These are phyloP conservation scores for Papilio xuthus DNA, from an alignment of 1,140 invertebrate species.

Conservation along the genomic window DNA sequence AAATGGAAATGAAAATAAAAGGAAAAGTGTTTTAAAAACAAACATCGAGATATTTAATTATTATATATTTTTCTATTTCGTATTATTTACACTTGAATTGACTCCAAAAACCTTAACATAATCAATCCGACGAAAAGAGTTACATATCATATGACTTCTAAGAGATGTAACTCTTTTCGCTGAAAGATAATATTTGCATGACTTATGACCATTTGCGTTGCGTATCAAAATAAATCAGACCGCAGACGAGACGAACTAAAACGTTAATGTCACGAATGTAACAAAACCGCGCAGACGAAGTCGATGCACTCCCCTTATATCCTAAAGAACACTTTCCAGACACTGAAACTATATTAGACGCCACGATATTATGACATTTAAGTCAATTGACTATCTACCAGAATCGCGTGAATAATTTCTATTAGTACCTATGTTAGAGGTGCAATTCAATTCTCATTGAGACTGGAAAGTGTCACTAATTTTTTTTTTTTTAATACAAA, in stretches of 20 bases:
- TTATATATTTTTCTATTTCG: no score
- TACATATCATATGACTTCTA: background rate
- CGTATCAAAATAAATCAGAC: conserved; percentile 65
- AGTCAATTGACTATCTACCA: conserved; percentile 2
- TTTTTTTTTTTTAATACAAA: no score
- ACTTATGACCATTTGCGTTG: conserved; percentile 45
- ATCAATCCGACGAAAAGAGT: background rate
- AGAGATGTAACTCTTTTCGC: background rate
- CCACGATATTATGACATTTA: conserved; percentile 24
- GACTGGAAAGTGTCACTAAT: background rate
- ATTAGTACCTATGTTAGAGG: background rate
- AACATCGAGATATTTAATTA: background rate
- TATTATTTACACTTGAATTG: background rate
- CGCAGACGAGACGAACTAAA: conserved; percentile 54
- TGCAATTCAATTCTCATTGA: background rate
- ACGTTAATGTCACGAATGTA: conserved; percentile 62
- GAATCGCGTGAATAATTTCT: conserved; percentile 20
- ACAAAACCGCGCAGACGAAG: conserved; percentile 61
- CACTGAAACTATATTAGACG: conserved; percentile 9
- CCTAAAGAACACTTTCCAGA: conserved; percentile 31
- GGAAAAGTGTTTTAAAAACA: background rate
- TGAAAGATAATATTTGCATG: background rate
- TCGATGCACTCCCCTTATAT: conserved; percentile 46
- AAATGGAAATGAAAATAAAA: background rate
- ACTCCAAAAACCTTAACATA: background rate